Conservation (phyloP, 2,113 vertebrate species). For the Aviceda subcristata region DNA sequence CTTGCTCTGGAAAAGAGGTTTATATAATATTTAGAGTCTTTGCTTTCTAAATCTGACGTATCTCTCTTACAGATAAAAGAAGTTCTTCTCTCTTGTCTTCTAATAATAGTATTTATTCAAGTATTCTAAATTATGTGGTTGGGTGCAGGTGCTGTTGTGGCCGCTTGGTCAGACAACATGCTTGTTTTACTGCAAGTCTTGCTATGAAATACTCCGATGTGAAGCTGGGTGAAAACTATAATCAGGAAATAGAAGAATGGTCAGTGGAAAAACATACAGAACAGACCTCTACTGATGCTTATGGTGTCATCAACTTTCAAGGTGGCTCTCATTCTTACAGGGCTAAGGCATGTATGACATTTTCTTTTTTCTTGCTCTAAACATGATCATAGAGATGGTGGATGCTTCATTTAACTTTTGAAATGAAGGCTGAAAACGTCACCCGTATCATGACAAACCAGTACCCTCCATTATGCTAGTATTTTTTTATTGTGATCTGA, state of each 20-base stretch:
- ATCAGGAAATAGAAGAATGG: conserved; percentile 88
- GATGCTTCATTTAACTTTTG: neutral
- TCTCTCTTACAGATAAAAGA: neutral
- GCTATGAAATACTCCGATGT: conserved; percentile 95
- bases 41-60: neutral
- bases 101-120: neutral
- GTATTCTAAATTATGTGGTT: neutral
- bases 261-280: conserved; percentile 96
- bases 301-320: conserved; percentile 98
- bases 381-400: neutral
- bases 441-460: neutral
- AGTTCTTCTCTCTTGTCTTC: neutral
- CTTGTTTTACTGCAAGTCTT: conserved; percentile 94
- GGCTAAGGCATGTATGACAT: conserved; percentile 83
- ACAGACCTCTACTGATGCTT: conserved; percentile 92
- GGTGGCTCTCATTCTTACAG: conserved; percentile 98
- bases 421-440: neutral
- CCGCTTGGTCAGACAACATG: conserved; percentile 94
- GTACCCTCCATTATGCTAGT: neutral
- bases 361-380: neutral
- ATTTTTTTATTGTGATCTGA: neutral
- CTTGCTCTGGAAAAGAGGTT: neutral
- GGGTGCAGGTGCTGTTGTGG: conserved; percentile 91
- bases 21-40: neutral
- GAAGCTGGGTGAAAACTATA: conserved; percentile 88